Percentiles rank a stretch among this genome's conserved stretches.
phyloP scores from a whole-genome alignment of 2,113 vertebrate genomes.

The Alethe diademata region DNA sequence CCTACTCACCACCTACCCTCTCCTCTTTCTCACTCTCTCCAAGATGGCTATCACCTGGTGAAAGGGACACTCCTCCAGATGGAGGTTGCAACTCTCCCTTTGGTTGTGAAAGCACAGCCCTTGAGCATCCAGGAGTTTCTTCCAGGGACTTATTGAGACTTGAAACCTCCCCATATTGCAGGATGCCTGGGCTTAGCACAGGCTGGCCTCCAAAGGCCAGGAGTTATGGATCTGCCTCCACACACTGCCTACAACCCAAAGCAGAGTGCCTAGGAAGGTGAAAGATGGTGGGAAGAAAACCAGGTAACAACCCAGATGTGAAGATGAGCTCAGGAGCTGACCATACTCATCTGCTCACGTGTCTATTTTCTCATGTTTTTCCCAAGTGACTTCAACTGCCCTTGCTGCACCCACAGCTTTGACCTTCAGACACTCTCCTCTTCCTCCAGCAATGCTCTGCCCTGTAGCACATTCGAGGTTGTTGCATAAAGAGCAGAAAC shows the following conservation, averaged over 20 bases:
- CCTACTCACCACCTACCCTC: constrained; percentile 38
- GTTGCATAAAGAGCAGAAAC: neutral
- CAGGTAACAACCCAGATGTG: neutral
- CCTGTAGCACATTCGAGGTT: neutral
- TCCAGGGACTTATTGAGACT: neutral
- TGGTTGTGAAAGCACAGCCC: constrained; percentile 23
- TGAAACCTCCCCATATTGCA: neutral
- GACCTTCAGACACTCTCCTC: neutral
- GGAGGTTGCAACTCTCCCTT: constrained; percentile 19
- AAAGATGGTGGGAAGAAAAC: neutral
- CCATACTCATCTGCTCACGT: neutral
- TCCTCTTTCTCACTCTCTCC: neutral
- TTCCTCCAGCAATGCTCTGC: neutral
- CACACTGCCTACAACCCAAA: neutral
- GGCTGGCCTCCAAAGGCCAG: neutral
- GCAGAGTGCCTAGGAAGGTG: neutral
- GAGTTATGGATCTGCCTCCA: neutral
- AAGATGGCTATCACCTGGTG: constrained; percentile 37
- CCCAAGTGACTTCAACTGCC: neutral
- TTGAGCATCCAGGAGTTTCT: constrained; percentile 6
- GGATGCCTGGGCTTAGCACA: neutral
- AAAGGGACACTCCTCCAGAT: constrained; percentile 40
- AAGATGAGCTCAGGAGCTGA: neutral
- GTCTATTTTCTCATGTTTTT: neutral
- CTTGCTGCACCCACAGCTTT: neutral